phyloP scores from a whole-genome alignment of 1,140 invertebrate genomes.

The Drosophila equinoxialis region DNA sequence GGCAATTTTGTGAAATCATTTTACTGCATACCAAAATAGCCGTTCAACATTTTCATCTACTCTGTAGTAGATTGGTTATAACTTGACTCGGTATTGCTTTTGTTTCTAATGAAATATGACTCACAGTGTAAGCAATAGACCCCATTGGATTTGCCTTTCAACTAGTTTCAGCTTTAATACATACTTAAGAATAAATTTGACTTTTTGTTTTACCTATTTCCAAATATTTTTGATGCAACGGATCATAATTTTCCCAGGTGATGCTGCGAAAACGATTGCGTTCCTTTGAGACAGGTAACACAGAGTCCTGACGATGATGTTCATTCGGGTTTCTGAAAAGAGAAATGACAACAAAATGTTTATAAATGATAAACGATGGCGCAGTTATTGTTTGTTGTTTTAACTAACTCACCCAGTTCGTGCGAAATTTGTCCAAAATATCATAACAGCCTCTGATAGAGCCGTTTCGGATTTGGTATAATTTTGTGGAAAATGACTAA shows the following conservation, averaged over 20 bases:
- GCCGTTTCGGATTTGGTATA: conserved; percentile 95
- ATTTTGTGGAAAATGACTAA: conserved; percentile 93
- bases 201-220: conserved; percentile 91
- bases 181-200: too few species aligned
- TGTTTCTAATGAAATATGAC: too few species aligned
- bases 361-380: neutral
- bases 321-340: conserved; percentile 92
- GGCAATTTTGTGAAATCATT: conserved; percentile 48
- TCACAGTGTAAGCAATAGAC: too few species aligned
- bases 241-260: conserved; percentile 95
- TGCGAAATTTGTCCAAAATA: conserved; percentile 98
- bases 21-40: conserved; percentile 55
- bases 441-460: conserved; percentile 95
- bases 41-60: conserved; percentile 30
- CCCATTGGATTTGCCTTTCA: too few species aligned
- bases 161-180: too few species aligned
- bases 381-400: too few species aligned
- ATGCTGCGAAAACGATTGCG: conserved; percentile 92
- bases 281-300: conserved; percentile 90
- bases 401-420: conserved; percentile 93
- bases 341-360: conserved; percentile 4
- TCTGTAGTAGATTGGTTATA: conserved; percentile 7
- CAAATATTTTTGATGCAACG: conserved; percentile 94
- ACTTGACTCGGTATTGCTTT: too few species aligned
- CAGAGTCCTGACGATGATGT: conserved; percentile 89